These are phyloP conservation scores for Trichosurus vulpecula DNA, from an alignment of 2,797 vertebrate genomes.

Conservation along the genomic window DNA sequence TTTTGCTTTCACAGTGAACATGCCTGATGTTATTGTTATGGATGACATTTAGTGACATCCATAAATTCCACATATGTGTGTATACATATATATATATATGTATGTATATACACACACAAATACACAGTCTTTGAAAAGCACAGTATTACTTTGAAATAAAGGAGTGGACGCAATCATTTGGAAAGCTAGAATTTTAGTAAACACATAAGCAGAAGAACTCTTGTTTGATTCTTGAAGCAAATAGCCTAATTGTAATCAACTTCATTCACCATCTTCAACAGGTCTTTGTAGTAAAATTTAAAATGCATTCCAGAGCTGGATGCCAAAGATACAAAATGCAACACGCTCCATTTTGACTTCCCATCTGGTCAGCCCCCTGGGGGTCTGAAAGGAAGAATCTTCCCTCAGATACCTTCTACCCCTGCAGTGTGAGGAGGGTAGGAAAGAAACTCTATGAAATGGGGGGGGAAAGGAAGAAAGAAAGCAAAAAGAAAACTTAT, in stretches of 20 bases:
- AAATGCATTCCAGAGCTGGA: background rate
- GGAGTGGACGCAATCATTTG: slow-evolving; percentile 45
- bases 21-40: slow-evolving; percentile 55
- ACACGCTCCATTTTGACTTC: background rate
- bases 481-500: background rate
- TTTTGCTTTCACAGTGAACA: slow-evolving; percentile 58
- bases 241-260: slow-evolving; percentile 15
- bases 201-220: slow-evolving; percentile 42
- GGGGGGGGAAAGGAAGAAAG: background rate
- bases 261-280: background rate
- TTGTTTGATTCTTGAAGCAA: background rate
- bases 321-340: background rate
- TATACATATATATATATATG: background rate
- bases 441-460: background rate
- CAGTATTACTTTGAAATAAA: slow-evolving; percentile 50
- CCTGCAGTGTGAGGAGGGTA: background rate
- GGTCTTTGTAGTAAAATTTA: slow-evolving; percentile 26
- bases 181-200: slow-evolving; percentile 35
- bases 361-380: background rate
- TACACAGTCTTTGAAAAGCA: slow-evolving; percentile 26
- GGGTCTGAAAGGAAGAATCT: background rate
- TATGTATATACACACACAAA: too few relatives aligned
- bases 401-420: background rate
- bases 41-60: slow-evolving; percentile 35
- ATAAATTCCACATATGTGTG: background rate